Evolutionary conservation across 2,797 vertebrate species (phyloP).

Genomic region (Onychomys torridus): DNA sequence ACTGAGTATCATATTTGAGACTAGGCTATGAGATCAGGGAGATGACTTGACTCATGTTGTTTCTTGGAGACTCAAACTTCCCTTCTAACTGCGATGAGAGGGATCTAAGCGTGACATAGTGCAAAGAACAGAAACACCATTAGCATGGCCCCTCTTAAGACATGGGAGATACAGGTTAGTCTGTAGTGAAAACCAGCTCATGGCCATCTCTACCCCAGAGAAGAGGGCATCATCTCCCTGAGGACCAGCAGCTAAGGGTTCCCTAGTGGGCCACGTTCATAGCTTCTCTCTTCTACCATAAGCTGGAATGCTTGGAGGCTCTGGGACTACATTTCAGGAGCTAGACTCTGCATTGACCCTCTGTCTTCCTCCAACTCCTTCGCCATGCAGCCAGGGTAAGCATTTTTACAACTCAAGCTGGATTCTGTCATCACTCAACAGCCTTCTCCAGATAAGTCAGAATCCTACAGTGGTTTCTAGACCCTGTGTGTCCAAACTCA

Average conservation of each 20-base stretch:
- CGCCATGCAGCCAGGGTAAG: not conserved
- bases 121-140: too few relatives aligned
- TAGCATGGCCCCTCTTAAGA: not conserved
- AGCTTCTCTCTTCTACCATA: not conserved
- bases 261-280: rapidly evolving
- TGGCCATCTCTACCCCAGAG: not conserved
- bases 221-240: not conserved
- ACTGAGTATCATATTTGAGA: not conserved
- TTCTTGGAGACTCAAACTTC: not conserved
- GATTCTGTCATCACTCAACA: not conserved
- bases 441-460: not conserved
- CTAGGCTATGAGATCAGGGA: too few relatives aligned
- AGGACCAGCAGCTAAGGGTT: not conserved
- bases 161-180: not conserved
- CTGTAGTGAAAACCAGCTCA: not conserved
- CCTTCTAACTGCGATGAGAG: not conserved
- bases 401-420: not conserved
- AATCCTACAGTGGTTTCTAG: not conserved
- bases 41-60: not conserved
- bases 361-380: not conserved
- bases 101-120: rapidly evolving
- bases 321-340: not conserved
- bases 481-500: not conserved
- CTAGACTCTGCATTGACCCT: not conserved
- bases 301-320: not conserved